Conservation (phyloP, 2,888 invertebrate species). For the Antheraea assamensis region DNA sequence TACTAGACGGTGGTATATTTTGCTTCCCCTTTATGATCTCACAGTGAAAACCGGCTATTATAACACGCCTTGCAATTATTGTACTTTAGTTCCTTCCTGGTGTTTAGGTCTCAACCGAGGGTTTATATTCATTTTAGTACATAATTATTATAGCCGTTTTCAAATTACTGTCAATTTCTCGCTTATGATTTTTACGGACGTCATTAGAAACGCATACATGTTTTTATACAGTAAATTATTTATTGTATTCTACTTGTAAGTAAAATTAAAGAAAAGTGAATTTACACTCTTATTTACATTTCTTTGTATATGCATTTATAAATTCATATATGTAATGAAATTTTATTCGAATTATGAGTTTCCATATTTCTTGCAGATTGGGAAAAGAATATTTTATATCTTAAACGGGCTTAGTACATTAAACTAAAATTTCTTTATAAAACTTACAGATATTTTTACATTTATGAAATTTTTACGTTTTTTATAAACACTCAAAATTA, state of each 20-base stretch:
- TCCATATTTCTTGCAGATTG: too few species aligned
- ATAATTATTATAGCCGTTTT: constrained; percentile 46
- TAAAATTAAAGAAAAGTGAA: background rate
- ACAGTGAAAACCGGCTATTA: constrained; percentile 52
- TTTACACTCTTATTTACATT: background rate
- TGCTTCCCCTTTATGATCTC: constrained; percentile 48
- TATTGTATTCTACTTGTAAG: background rate
- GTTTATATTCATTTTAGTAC: constrained; percentile 57
- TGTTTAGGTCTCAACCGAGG: constrained; percentile 37
- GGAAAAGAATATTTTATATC: too few species aligned
- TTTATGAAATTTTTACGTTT: background rate
- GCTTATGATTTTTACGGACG: constrained; percentile 37
- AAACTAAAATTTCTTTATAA: background rate
- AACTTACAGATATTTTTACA: background rate
- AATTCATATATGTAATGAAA: background rate
- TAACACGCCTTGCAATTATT: constrained; percentile 53
- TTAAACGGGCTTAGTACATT: too few species aligned
- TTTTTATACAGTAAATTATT: background rate
- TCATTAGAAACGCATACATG: too few species aligned
- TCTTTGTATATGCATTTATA: background rate
- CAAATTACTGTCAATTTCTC: constrained; percentile 52
- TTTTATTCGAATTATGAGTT: background rate
- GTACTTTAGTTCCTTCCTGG: constrained; percentile 49
- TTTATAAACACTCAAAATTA: background rate
- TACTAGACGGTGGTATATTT: constrained; percentile 26